Evolutionary conservation across 2,888 invertebrate genomes (phyloP).

Genomic region (Drosophila leonis): DNA sequence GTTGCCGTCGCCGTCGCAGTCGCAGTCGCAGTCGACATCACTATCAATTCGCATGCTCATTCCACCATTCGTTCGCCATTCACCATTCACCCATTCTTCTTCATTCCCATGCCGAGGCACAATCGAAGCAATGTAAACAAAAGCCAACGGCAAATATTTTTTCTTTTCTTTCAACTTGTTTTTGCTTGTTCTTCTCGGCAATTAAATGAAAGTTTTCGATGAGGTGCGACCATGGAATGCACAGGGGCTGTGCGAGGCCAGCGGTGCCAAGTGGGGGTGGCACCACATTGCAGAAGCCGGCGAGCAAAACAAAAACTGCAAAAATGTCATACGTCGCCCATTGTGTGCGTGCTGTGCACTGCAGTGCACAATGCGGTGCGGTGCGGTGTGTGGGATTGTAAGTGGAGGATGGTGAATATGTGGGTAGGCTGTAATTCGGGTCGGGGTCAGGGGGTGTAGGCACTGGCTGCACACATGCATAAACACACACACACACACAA

Average conservation of each 20-base stretch:
- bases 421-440: constrained; percentile 27
- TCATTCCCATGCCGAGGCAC: constrained; percentile 56
- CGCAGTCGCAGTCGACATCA: constrained; percentile 26
- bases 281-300: constrained; percentile 68
- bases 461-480: constrained; percentile 1
- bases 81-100: constrained; percentile 49
- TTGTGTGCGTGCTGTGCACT: constrained; percentile 41
- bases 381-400: constrained; percentile 9
- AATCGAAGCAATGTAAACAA: constrained; percentile 79
- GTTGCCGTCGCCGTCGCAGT: constrained; percentile 12
- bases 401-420: neutral
- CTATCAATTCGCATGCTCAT: constrained; percentile 49
- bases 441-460: constrained; percentile 46
- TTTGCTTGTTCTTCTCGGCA: constrained; percentile 67
- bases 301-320: constrained; percentile 79
- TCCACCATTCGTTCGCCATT: constrained; percentile 39
- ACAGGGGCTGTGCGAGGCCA: constrained; percentile 9
- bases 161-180: constrained; percentile 48
- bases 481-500: neutral
- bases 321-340: constrained; percentile 70
- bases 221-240: constrained; percentile 54
- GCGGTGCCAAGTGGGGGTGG: constrained; percentile 3
- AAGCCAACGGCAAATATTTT: constrained; percentile 67
- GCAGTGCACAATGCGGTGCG: constrained; percentile 11
- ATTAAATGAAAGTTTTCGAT: constrained; percentile 79